Evolutionary conservation across 2,797 vertebrate genomes (phyloP), one percentile per base, ranked within the genome.

Genomic region (Pterois miles): DNA sequence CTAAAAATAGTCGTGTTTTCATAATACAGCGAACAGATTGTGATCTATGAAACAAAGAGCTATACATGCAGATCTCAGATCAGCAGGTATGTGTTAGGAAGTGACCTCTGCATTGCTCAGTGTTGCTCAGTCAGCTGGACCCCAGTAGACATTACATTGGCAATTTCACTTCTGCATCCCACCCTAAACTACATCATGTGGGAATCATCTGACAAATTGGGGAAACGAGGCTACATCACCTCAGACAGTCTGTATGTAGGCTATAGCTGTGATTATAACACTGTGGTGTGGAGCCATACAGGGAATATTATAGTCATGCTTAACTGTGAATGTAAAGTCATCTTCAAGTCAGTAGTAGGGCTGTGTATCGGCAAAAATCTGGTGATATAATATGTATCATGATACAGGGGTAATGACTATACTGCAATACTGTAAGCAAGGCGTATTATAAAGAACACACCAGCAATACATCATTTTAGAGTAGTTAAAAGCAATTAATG

Each of bases 141-240:
- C 36, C 62, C 58, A 78, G 59, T 8, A 86, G 85, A 91, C 87
- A 59, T 23, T 66, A 40, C 56, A 22, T 58, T 50, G 16, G 34
- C 87, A 87, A 8, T 88, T 90, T 90, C 90, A 88, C 83, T 92
- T 93, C 91, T 91, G 69, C 82, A 67, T 63, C 29, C 11, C 8
- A 22, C 6, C 8, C 9, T 6, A 38, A 54, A 52, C 16, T 8
- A 2, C 81, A 2, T 9, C 80, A 2, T 7, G 7, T 58, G n/a
- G 36, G 58, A 71, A 71, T 59, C 60, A 46, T 18, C 3, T 64
- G 57, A 71, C 18, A 43, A 6, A 72, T 8, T 53, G 5, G 5
- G 22, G 58, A 50, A 75, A 69, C 4, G 2, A 31, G 43, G n/a
- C 7, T 60, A 0, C 16, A 10, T 65, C 36, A 73, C 31, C 16